Conservation (phyloP, 1,140 invertebrate genomes). For the Brachionus paranguensis region DNA sequence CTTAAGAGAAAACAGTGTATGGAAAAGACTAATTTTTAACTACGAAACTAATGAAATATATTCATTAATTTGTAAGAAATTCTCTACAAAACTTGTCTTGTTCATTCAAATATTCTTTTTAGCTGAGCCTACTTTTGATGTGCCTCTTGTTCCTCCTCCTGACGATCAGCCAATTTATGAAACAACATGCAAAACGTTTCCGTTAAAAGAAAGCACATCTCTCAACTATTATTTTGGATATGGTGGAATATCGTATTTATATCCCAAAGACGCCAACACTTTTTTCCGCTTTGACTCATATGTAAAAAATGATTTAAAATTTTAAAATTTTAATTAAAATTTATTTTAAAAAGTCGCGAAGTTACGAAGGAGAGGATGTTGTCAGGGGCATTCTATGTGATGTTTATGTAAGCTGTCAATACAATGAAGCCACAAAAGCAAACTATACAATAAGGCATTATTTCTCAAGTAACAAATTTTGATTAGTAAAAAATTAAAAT, state of each 20-base stretch:
- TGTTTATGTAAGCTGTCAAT: conserved; percentile 21
- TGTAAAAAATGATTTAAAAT: background rate
- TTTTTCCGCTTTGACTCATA: background rate
- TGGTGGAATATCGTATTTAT: background rate
- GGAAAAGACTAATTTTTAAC: conserved; percentile 8
- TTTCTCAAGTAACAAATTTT: conserved; percentile 7
- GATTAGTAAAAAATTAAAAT: background rate
- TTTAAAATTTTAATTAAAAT: background rate
- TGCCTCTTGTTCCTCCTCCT: conserved; percentile 4
- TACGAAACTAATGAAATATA: conserved; percentile 35
- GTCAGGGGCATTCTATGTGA: conserved; percentile 28
- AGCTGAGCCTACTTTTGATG: background rate
- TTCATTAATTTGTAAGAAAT: background rate
- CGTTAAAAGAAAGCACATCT: background rate
- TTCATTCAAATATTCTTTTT: background rate
- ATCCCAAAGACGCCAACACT: background rate
- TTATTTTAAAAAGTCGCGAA: background rate
- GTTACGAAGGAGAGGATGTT: background rate
- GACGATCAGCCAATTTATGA: background rate
- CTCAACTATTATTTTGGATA: conserved; percentile 19
- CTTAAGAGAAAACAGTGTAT: background rate
- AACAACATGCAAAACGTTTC: background rate
- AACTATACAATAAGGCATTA: conserved; percentile 15
- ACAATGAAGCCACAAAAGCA: background rate
- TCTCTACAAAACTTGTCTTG: background rate